Base-by-base conservation (phyloP, 2,888 invertebrate species). In the Andrena marginata region DNA sequence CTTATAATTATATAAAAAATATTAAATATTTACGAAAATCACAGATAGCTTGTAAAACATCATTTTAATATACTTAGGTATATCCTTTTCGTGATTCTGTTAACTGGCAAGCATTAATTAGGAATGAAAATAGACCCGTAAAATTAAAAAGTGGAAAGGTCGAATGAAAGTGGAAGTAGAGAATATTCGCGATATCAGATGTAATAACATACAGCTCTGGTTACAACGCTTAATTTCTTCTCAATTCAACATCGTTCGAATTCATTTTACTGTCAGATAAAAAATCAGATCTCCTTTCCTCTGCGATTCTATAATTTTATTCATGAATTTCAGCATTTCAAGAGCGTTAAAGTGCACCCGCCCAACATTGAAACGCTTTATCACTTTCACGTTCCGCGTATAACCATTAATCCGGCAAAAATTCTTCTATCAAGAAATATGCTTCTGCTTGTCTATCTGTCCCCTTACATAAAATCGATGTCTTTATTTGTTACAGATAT, bases 251-350 rank as follows among this genome's bases (percentile, higher is more conserved):
- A 35, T n/a, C 42, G 62, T 4, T 62, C 13, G 6, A 51, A 33
- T 49, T 71, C 62, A 51, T 31, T 71, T 71, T 62, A 71, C 60
- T 42, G 60, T 60, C 70, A 20, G 42, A 62, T 48, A 62, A 60
- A 60, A 31, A 31, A 33, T 6, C 20, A 20, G 35, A 48, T 60
- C 60, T 20, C 48, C 35, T 42, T 64, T 48, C 20, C 29, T 20
- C 20, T 13, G 49, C 23, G 70, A 49, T 26, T 29, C 60, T 10
- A 60, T 31, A 48, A 71, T 71, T 71, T 59, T 60, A 60, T 71
- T 71, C 35, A 60, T 60, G 35, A 64, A 64, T 64, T 64, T 64
- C 63, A 48, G n/a, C 16, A 23, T 71, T 60, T 20, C 60, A 20
- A 42, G 60, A 23, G 29, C 42, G 20, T 31, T 42, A 20, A 59